phyloP scores from a whole-genome alignment of 2,888 invertebrate genomes.

The Aphodius granarius region DNA sequence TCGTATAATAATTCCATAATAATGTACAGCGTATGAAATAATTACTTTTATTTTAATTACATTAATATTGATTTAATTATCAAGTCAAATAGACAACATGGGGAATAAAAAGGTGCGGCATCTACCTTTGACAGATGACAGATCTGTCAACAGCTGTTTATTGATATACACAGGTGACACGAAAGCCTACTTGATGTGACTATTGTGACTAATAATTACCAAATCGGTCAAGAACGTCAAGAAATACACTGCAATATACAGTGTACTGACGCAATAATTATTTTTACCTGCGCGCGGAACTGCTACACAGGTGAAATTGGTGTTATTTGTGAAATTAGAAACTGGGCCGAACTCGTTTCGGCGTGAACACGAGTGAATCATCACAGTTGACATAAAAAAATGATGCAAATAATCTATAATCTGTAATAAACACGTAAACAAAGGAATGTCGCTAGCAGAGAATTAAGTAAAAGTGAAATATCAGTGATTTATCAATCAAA shows the following conservation, averaged over 20 bases:
- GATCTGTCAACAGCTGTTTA: background rate
- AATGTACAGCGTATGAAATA: too few relatives aligned
- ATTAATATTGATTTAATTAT: too few relatives aligned
- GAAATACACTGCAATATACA: background rate
- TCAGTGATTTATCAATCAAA: background rate
- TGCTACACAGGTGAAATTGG: background rate
- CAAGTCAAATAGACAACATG: background rate
- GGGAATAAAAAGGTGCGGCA: background rate
- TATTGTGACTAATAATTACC: background rate
- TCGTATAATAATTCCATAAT: too few relatives aligned
- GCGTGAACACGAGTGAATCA: slow-evolving; percentile 4
- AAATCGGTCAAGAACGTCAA: background rate
- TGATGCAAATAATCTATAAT: background rate
- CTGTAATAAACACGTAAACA: slow-evolving; percentile 16
- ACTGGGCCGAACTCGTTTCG: background rate
- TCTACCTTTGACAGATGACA: background rate
- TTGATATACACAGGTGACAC: background rate
- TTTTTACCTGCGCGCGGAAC: too few relatives aligned
- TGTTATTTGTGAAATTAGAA: background rate
- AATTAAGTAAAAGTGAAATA: slow-evolving; percentile 16
- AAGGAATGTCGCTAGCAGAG: slow-evolving; percentile 19
- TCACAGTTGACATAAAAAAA: background rate
- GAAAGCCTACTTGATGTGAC: background rate
- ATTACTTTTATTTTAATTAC: too few relatives aligned
- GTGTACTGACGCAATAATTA: background rate